Evolutionary conservation across 2,113 vertebrate genomes (phyloP).

Genomic region (Cichladusa arquata): DNA sequence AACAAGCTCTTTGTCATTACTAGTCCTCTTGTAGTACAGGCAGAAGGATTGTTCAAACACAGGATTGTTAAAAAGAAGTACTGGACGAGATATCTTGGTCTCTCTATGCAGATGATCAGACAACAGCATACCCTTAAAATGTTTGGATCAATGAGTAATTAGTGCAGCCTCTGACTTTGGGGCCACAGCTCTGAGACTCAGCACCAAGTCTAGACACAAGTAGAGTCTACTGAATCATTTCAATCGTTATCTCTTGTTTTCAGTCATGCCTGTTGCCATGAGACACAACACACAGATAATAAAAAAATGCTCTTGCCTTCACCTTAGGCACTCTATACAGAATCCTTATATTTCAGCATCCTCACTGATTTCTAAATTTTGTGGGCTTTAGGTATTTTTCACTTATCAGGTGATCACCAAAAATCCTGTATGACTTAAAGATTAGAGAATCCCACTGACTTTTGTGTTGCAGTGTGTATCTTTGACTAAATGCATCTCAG

Average conservation of each 20-base stretch:
- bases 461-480: neutral
- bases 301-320: neutral
- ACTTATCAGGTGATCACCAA: neutral
- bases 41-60: neutral
- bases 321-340: neutral
- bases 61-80: neutral
- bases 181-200: neutral
- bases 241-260: fast-evolving
- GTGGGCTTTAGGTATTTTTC: neutral
- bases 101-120: neutral
- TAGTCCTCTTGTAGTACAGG: neutral
- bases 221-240: neutral
- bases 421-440: neutral
- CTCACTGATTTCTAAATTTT: neutral
- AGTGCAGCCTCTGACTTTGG: neutral
- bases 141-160: neutral
- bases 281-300: neutral
- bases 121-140: neutral
- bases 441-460: neutral
- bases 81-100: neutral
- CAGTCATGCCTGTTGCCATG: neutral
- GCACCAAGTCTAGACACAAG: neutral
- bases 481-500: neutral
- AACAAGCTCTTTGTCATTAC: neutral
- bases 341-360: neutral